Base-by-base conservation (phyloP, 2,797 vertebrate species). In the Epinephelus malabaricus region DNA sequence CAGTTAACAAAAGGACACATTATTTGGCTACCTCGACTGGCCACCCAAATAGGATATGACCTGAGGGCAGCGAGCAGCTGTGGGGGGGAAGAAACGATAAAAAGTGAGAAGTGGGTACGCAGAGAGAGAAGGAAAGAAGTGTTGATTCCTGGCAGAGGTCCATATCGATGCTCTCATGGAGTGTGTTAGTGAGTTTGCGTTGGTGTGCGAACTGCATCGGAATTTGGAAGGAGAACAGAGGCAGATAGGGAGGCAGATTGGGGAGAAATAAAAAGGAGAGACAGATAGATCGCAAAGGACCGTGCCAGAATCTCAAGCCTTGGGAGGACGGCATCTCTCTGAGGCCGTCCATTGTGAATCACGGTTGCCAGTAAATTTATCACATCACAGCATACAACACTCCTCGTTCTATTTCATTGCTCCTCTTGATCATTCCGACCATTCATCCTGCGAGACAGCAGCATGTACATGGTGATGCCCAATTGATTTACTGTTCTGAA, bases 221-320 rank as follows among this genome's bases (percentile, higher is more conserved):
- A 80, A 67, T 89, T 86, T 90, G 84, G 85, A 90, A n/a, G 53
- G 67, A 80, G 76, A 86, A 83, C 70, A 79, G 75, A 90, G 73
- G 73, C 62, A 69, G 76, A 70, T 47, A 59, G 49, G 61, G 71
- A 82, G 75, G 73, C 79, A 78, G 73, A 89, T 59, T 73, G 76
- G 34, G 64, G 71, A 30, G 69, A 78, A 83, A 86, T 82, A 76
- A 88, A 88, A 70, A 74, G 74, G 67, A 84, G 73, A 64, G 63
- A 66, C 56, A 59, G 69, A 79, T 76, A 40, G 68, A 87, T 87
- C 47, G 59, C 70, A 47, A 71, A 72, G 67, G 69, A 73, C 69
- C 64, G 14, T 73, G 84, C 76, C 85, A 85, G 78, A 75, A 83
- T 85, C 69, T 70, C n/a, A 47, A 79, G 71, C 71, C 69, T 74